phyloP scores from a whole-genome alignment of 2,888 invertebrate species.

The Ferrisia virgata region DNA sequence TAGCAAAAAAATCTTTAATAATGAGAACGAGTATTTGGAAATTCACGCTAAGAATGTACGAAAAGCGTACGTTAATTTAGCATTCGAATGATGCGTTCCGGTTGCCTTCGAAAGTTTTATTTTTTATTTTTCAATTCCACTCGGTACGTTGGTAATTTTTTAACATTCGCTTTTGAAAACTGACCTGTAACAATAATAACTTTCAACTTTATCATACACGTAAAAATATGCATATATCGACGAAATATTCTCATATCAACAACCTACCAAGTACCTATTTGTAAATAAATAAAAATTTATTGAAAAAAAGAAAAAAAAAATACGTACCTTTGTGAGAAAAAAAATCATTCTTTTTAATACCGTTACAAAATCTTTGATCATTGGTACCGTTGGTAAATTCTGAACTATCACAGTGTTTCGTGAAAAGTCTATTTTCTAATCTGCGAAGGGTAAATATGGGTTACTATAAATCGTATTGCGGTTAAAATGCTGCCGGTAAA shows the following conservation, averaged over 20 bases:
- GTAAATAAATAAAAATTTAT: not conserved
- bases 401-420: slow-evolving; percentile 41
- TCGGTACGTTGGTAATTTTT: slow-evolving; percentile 42
- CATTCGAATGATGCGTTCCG: not conserved
- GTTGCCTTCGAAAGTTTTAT: not conserved
- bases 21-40: slow-evolving; percentile 3
- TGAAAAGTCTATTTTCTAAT: slow-evolving; percentile 37
- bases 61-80: slow-evolving; percentile 15
- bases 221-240: not conserved
- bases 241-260: not conserved
- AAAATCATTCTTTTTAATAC: not conserved
- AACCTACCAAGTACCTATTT: not conserved
- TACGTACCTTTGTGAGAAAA: slow-evolving; percentile 20
- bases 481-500: not conserved
- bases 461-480: not conserved
- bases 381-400: slow-evolving; percentile 12
- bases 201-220: too few species aligned
- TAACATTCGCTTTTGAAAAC: slow-evolving; percentile 39
- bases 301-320: not conserved
- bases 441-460: not conserved
- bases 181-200: slow-evolving; percentile 28
- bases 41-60: not conserved
- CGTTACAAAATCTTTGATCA: slow-evolving; percentile 24
- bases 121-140: slow-evolving; percentile 42
- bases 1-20: not conserved